Base-by-base conservation (phyloP, 2,888 invertebrate genomes). In the Andrena bucephala region DNA sequence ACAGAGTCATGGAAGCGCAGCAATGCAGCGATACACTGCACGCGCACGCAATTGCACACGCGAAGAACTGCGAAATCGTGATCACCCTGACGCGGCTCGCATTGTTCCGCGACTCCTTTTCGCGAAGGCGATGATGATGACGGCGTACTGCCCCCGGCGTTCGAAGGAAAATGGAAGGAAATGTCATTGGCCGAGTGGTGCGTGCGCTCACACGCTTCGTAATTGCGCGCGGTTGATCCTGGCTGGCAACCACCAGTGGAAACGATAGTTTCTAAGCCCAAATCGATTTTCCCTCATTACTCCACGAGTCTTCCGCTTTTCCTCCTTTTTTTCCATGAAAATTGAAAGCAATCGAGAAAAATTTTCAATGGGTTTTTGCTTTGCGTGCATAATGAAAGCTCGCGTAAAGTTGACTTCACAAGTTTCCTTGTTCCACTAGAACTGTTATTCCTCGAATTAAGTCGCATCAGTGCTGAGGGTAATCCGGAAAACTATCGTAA, bases 91-190 rank as follows among this genome's bases (percentile, higher is more conserved):
- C 24, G 10, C 29, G 33, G 67, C 24, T 65, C 69, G 69, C 52
- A 76, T 81, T 83, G 81, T 72, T 81, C 70, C 24, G 63, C n/a
- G 48, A 27, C 59, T 70, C 73, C 73, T 80, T 83, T 42, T 31
- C 66, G 83, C 77, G 77, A 81, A 83, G 73, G 76, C 83, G 83
- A 81, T 67, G 83, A 83, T 77, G 83, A 83, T 81, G 83, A 81
- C 68, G 70, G 42, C 59, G 57, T 20, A 27, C 36, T 33, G 70
- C 82, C 80, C 24, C 60, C 50, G 82, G 80, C 16, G 52, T 54
- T 74, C 66, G 71, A 68, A 72, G 68, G 68, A 73, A 71, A 69
- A 69, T 59, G 72, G 69, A 66, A 67, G 72, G 48, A 83, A 76
- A 76, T 69, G 76, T 67, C 81, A 81, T 83, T 83, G 82, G 81